Evolutionary conservation across 2,113 vertebrate genomes (phyloP).

Genomic region (Pycnonotus jocosus): DNA sequence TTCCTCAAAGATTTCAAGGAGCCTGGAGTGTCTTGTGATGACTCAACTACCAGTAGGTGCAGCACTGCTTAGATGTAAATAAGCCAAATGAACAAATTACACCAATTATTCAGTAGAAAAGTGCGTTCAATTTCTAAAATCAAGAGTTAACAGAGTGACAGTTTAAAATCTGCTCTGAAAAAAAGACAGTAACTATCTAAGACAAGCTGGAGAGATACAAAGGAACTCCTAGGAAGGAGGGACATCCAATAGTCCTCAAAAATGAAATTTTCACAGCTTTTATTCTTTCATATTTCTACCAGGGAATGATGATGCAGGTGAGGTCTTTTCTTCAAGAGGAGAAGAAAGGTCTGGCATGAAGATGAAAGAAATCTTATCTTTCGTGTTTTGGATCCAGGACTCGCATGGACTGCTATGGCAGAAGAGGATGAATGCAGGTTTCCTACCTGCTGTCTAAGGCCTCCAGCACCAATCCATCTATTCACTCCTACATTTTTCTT

Average conservation of each 20-base stretch:
- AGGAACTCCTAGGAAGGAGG: neutral
- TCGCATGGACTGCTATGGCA: rapidly evolving
- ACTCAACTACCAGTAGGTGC: neutral
- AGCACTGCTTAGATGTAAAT: neutral
- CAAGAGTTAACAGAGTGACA: neutral
- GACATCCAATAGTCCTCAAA: neutral
- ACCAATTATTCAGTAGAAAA: neutral
- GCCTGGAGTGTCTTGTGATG: neutral
- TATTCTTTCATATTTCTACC: neutral
- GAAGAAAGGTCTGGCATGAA: neutral
- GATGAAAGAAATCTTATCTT: neutral
- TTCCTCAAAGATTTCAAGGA: neutral
- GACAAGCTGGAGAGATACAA: neutral
- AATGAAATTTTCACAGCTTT: neutral
- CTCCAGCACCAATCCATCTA: neutral
- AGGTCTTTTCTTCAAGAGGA: neutral
- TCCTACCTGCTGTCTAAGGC: neutral
- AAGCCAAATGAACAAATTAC: neutral
- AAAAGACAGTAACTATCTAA: neutral
- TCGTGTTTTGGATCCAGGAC: neutral
- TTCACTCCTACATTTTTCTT: neutral
- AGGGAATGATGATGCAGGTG: neutral
- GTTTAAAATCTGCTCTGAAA: neutral
- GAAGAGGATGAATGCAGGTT: neutral
- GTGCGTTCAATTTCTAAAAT: neutral